A percentile compares a stretch with the other conserved stretches of the same genome.
These are phyloP conservation scores for Palloptera scutellata DNA, from an alignment of 2,888 invertebrate genomes.

Conservation along the genomic window DNA sequence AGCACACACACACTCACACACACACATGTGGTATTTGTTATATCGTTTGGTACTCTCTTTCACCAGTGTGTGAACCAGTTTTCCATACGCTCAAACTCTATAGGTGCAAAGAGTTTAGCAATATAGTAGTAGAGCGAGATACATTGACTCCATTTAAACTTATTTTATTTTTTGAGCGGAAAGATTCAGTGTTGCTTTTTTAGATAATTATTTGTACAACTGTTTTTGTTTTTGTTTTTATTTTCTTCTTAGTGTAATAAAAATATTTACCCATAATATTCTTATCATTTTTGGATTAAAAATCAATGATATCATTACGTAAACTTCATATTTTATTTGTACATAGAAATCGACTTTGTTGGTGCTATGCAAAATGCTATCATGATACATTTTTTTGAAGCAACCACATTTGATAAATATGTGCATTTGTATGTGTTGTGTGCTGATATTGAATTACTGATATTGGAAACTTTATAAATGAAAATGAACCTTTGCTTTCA, in stretches of 20 bases:
- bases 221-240: slow-evolving; percentile 3
- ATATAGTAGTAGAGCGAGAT: slow-evolving; percentile 10
- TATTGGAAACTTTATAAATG: no score
- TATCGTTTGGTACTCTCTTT: slow-evolving; percentile 4
- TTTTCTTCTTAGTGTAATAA: slow-evolving; percentile 20
- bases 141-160: background rate
- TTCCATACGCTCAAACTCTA: background rate
- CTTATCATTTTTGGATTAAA: slow-evolving; percentile 3
- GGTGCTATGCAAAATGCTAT: background rate
- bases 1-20: slow-evolving; percentile 30
- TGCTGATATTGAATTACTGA: background rate
- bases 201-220: background rate
- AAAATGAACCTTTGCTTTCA: no score
- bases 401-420: background rate
- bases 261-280: background rate
- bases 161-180: background rate
- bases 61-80: slow-evolving; percentile 19
- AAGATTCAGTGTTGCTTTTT: background rate
- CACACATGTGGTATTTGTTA: slow-evolving; percentile 31
- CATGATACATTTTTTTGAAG: no score
- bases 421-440: no score
- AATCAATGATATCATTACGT: slow-evolving; percentile 6
- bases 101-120: slow-evolving; percentile 13
- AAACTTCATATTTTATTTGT: background rate
- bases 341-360: background rate